A percentile compares a stretch with the other conserved stretches of the same genome.
Evolutionary conservation across 2,888 invertebrate genomes (phyloP).

Genomic region (Apotomis betuletana): DNA sequence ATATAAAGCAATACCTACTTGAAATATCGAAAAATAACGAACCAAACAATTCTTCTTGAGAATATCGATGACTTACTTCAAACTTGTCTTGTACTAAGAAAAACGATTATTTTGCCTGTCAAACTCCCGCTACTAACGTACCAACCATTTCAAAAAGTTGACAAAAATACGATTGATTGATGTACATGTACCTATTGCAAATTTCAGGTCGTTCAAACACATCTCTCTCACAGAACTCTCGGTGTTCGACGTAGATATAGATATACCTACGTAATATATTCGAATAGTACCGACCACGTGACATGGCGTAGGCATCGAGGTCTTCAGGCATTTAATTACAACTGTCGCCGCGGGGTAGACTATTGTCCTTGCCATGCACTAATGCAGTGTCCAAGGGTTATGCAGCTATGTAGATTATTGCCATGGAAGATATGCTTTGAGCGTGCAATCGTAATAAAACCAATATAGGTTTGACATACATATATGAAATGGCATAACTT

Average conservation of each 20-base stretch:
- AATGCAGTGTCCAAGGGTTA: slow-evolving; percentile 4
- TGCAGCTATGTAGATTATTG: slow-evolving; percentile 12
- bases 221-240: background rate
- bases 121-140: too few relatives aligned
- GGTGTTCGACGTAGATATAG: background rate
- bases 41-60: too few relatives aligned
- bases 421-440: slow-evolving; percentile 19
- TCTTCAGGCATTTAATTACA: slow-evolving; percentile 62
- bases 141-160: too few relatives aligned
- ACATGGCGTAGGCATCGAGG: slow-evolving; percentile 40
- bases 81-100: too few relatives aligned
- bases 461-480: too few relatives aligned
- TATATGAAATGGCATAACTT: too few relatives aligned
- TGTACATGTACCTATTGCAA: background rate
- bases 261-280: background rate
- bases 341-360: slow-evolving; percentile 54
- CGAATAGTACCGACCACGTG: slow-evolving; percentile 3
- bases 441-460: too few relatives aligned
- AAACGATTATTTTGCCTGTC: too few relatives aligned
- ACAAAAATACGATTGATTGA: too few relatives aligned
- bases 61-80: too few relatives aligned
- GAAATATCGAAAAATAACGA: too few relatives aligned
- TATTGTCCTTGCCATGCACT: slow-evolving; percentile 15
- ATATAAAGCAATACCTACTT: too few relatives aligned
- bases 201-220: background rate